Evolutionary conservation across 2,113 vertebrate genomes (phyloP).

Genomic region (Anhinga rufa): DNA sequence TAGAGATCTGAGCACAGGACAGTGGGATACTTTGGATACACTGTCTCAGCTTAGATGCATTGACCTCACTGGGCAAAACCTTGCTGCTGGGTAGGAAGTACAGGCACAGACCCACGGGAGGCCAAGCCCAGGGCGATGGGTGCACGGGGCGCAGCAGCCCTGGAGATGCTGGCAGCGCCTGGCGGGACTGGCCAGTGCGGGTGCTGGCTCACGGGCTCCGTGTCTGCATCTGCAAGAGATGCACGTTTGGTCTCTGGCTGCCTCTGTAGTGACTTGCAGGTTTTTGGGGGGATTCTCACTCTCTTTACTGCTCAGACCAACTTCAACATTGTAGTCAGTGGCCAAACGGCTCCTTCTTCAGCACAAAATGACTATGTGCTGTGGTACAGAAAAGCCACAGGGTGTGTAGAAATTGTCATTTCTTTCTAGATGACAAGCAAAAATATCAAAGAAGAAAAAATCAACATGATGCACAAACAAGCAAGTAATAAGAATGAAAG

Average conservation of each 20-base stretch:
- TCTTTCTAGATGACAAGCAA: not conserved
- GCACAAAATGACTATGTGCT: not conserved
- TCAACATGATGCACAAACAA: not conserved
- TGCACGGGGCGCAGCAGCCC: fast-evolving
- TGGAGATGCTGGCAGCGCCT: not conserved
- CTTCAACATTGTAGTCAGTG: not conserved
- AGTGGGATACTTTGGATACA: not conserved
- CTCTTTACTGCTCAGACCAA: not conserved
- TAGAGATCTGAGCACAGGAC: not conserved
- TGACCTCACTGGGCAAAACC: not conserved
- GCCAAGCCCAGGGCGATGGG: too few relatives aligned
- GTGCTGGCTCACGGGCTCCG: fast-evolving
- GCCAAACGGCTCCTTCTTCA: not conserved
- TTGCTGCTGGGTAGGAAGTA: not conserved
- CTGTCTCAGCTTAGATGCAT: not conserved
- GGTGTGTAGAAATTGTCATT: not conserved
- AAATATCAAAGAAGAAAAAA: not conserved
- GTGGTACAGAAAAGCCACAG: not conserved
- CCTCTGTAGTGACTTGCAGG: not conserved
- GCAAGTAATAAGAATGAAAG: not conserved
- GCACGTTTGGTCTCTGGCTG: not conserved
- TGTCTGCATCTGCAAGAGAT: not conserved
- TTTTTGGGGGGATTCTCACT: fast-evolving
- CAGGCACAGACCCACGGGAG: not conserved
- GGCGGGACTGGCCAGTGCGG: not conserved